Conservation (phyloP, 2,888 invertebrate genomes). For the Orgyia antiqua region DNA sequence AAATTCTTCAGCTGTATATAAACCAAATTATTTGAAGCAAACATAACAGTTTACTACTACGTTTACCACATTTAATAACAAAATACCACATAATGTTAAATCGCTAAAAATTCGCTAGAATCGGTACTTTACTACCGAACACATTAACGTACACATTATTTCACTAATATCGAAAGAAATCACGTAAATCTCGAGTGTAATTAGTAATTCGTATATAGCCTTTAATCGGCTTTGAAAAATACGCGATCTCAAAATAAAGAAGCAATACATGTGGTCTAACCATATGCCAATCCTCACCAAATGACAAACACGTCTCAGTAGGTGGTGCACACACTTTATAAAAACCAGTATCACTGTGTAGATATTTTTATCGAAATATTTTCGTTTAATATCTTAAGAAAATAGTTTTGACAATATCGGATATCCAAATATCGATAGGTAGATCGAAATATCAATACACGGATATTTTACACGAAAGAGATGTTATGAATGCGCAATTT, state of each 20-base stretch:
- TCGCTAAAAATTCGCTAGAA: conserved; percentile 73
- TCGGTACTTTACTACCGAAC: conserved; percentile 34
- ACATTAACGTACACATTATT: conserved; percentile 54
- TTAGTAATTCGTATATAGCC: conserved; percentile 57
- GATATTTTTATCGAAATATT: too few species aligned
- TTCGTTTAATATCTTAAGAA: too few species aligned
- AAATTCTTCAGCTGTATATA: conserved; percentile 33
- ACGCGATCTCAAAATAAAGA: conserved; percentile 44
- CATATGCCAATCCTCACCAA: conserved; percentile 49
- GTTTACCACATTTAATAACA: conserved; percentile 59
- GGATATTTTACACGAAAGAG: too few species aligned
- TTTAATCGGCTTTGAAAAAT: conserved; percentile 37
- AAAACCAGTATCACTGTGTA: too few species aligned
- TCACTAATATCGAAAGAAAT: conserved; percentile 48
- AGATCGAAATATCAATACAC: too few species aligned
- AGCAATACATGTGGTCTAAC: conserved; percentile 63
- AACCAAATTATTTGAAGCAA: conserved; percentile 45
- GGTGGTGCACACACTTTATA: conserved; percentile 11
- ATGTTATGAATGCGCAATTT: too few species aligned
- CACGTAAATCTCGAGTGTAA: conserved; percentile 42
- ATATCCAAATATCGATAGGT: too few species aligned
- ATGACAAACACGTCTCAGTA: conserved; percentile 31
- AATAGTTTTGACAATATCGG: too few species aligned
- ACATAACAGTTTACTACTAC: conserved; percentile 64
- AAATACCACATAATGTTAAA: conserved; percentile 59